Percentiles rank a stretch among this genome's conserved stretches.
These are phyloP conservation scores for Halocaridina rubra DNA, from an alignment of 2,888 invertebrate species.

Conservation along the genomic window DNA sequence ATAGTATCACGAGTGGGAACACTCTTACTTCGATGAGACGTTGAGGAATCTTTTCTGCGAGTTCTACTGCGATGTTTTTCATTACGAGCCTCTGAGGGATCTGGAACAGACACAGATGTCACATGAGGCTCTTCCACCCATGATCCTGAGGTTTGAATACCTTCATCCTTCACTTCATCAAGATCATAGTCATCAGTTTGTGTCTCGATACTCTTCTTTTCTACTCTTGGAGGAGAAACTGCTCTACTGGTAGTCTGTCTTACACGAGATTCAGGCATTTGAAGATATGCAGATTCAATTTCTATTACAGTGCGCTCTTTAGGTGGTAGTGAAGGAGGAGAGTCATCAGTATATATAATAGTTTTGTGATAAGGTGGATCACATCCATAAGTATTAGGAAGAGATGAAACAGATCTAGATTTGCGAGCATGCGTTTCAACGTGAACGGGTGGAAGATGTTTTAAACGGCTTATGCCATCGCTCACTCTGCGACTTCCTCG, in stretches of 20 bases:
- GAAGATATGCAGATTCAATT: constrained; percentile 51
- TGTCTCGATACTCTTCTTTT: constrained; percentile 63
- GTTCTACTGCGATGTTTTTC: constrained; percentile 65
- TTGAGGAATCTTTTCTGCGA: constrained; percentile 65
- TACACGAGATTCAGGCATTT: constrained; percentile 49
- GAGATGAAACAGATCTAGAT: constrained; percentile 45
- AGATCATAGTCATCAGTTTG: constrained; percentile 63
- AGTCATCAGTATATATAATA: constrained; percentile 54
- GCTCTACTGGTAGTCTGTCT: constrained; percentile 62
- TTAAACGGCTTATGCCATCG: constrained; percentile 67
- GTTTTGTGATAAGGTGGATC: constrained; percentile 61
- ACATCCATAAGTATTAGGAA: constrained; percentile 41
- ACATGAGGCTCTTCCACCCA: constrained; percentile 55
- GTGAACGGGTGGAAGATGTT: constrained; percentile 77
- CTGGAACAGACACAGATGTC: constrained; percentile 61
- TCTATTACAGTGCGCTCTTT: constrained; percentile 62
- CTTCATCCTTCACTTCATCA: constrained; percentile 62
- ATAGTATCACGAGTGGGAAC: constrained; percentile 58
- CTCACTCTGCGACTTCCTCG: constrained; percentile 43
- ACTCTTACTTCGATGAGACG: constrained; percentile 65
- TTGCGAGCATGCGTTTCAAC: constrained; percentile 67
- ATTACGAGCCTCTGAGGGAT: constrained; percentile 29
- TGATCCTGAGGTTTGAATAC: constrained; percentile 62
- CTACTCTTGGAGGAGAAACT: constrained; percentile 61
- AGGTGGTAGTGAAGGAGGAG: constrained; percentile 60